Evolutionary conservation across 2,797 vertebrate species (phyloP), one percentile per base, ranked within the genome.

Genomic region (Myotis myotis): DNA sequence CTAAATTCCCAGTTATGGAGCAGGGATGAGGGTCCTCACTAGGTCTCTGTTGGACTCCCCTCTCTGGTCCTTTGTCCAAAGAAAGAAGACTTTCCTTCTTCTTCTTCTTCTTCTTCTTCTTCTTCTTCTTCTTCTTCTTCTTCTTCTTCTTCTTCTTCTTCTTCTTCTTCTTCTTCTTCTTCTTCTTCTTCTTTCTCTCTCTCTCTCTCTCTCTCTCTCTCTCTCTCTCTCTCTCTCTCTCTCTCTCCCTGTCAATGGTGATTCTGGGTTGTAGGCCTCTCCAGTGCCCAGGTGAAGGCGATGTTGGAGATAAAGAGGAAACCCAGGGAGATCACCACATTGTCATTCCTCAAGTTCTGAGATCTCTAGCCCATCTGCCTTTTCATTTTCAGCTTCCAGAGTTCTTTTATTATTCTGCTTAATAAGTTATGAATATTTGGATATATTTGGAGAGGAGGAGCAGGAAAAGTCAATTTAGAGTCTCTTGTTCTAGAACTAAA

Each of bases 401-500:
- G 4, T 81, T 23, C 22, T 91, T 82, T 90, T 33, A 53, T 93
- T 53, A 75, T 30, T 78, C 66, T 85, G 25, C 86, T 94, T 85
- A 95, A 96, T 93, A 87, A 92, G 88, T 93, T 89, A 53, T 94
- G 72, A 47, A 84, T 87, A 68, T 85, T 93, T 95, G 76, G 75
- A 89, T 95, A 79, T 82, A 96, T 93, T 88, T 92, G 53, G 93
- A 89, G 89, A 94, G 75, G 66, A 94, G n/a, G n/a, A 96, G 8
- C 55, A 70, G 15, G 51, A 44, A 66, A 74, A 87, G 62, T 49
- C 81, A 93, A 74, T 80, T 84, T 81, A 49, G 72, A 81, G 57
- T 76, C 93, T 44, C 55, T 89, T 96, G 89, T 81, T 93, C 96
- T 94, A 74, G 84, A 96, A 90, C 81, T 94, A 64, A 95, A 97